Conservation (phyloP, 64 coral and sea anemone genomes). For the Hydrozoanthus tunicans region DNA sequence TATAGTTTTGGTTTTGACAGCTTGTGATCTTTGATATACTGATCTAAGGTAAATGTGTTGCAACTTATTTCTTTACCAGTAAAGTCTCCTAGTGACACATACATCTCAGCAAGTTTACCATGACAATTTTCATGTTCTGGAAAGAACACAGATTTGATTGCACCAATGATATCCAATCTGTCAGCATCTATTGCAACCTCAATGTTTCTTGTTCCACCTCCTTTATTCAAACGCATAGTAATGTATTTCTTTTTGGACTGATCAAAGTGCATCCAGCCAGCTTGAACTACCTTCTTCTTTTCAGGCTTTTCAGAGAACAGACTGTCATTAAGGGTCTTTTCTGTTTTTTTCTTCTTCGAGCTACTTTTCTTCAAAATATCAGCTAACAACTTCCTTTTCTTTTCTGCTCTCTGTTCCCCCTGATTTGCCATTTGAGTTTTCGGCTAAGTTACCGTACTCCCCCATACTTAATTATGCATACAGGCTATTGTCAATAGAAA, state of each 20-base stretch:
- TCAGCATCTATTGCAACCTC: constrained; percentile 27
- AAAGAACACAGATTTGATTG: constrained; percentile 7
- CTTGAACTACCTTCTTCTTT: constrained; percentile 18
- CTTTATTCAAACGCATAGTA: constrained; percentile 5
- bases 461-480: no score
- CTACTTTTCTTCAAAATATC: no score
- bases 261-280: constrained; percentile 31
- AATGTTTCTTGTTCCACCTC: constrained; percentile 41
- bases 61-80: constrained; percentile 20
- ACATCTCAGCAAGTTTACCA: constrained; percentile 21
- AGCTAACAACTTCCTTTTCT: no score
- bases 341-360: no score
- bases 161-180: constrained; percentile 14
- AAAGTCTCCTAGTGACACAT: constrained; percentile 49
- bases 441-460: no score
- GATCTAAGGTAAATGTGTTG: constrained; percentile 23
- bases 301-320: not conserved
- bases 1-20: constrained; percentile 40
- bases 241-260: not conserved
- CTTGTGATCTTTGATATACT: constrained; percentile 45
- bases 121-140: constrained; percentile 21
- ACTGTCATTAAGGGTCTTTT: no score
- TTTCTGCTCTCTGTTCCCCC: no score
- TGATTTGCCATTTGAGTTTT: no score
- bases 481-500: no score